These are phyloP conservation scores for Bagarius yarrelli DNA, from an alignment of 2,113 vertebrate species.

Conservation along the genomic window DNA sequence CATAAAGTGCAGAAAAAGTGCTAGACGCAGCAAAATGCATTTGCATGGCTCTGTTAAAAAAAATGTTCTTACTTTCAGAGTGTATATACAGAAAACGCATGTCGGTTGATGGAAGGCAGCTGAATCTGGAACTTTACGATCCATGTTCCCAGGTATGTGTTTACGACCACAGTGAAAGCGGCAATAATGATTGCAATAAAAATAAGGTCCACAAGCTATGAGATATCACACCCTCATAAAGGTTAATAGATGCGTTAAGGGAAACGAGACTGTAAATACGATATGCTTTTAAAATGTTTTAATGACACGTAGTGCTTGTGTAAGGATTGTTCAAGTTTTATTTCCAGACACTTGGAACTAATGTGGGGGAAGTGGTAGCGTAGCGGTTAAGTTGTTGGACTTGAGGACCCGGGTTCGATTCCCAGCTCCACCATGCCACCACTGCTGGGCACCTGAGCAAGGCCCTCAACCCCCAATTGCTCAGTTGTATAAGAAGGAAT, in stretches of 20 bases:
- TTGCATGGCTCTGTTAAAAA: constrained; percentile 19
- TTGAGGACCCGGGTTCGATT: too few relatives aligned
- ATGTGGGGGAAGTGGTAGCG: too few relatives aligned
- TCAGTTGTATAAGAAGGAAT: too few relatives aligned
- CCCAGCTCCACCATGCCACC: too few relatives aligned
- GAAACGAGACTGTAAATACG: constrained; percentile 21
- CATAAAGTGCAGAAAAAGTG: constrained; percentile 27
- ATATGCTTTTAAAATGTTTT: constrained; percentile 3
- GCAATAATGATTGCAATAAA: constrained; percentile 29
- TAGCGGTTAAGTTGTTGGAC: too few relatives aligned
- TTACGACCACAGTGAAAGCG: constrained; percentile 27
- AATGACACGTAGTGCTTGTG: constrained; percentile 9
- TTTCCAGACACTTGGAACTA: neutral
- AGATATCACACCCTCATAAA: constrained; percentile 32
- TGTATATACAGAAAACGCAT: constrained; percentile 82
- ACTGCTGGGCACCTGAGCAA: too few relatives aligned
- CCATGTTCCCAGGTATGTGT: constrained; percentile 74
- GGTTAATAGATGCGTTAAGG: constrained; percentile 27
- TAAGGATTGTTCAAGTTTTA: constrained; percentile 7
- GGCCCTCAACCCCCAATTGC: too few relatives aligned
- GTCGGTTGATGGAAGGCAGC: constrained; percentile 77
- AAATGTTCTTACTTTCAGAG: constrained; percentile 64
- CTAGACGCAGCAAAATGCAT: neutral
- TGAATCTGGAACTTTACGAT: constrained; percentile 83
- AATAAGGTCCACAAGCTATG: constrained; percentile 4